Percentiles rank a stretch among this genome's conserved stretches.
Evolutionary conservation across 2,888 invertebrate species (phyloP).

Genomic region (Brassicogethes aeneus): DNA sequence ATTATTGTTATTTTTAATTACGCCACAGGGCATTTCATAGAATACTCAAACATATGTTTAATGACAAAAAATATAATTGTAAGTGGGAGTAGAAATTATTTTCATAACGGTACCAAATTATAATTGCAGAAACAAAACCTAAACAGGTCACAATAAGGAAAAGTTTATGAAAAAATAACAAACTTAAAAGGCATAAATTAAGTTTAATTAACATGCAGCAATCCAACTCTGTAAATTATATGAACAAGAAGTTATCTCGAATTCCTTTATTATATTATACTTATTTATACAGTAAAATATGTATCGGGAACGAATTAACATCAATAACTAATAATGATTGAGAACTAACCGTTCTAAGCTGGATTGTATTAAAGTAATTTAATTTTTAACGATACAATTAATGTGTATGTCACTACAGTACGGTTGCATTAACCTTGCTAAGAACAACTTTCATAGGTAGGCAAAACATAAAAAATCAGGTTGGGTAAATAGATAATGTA

Average conservation of each 20-base stretch:
- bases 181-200: neutral
- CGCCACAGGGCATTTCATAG: too few relatives aligned
- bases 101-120: too few relatives aligned
- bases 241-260: neutral
- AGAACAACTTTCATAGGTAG: neutral
- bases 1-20: too few relatives aligned
- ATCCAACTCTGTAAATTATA: neutral
- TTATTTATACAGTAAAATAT: neutral
- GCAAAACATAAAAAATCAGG: too few relatives aligned
- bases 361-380: neutral
- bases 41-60: too few relatives aligned
- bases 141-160: neutral
- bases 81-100: too few relatives aligned
- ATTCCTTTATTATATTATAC: neutral
- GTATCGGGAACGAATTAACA: neutral
- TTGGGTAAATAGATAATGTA: too few relatives aligned
- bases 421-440: neutral
- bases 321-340: neutral
- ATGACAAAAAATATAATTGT: too few relatives aligned
- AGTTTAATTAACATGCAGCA: neutral
- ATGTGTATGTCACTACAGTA: neutral
- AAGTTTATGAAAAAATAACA: neutral
- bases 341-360: neutral
- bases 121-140: too few relatives aligned
- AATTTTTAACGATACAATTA: neutral